phyloP scores from a whole-genome alignment of 2,113 vertebrate genomes.

The Vulpes vulpes region DNA sequence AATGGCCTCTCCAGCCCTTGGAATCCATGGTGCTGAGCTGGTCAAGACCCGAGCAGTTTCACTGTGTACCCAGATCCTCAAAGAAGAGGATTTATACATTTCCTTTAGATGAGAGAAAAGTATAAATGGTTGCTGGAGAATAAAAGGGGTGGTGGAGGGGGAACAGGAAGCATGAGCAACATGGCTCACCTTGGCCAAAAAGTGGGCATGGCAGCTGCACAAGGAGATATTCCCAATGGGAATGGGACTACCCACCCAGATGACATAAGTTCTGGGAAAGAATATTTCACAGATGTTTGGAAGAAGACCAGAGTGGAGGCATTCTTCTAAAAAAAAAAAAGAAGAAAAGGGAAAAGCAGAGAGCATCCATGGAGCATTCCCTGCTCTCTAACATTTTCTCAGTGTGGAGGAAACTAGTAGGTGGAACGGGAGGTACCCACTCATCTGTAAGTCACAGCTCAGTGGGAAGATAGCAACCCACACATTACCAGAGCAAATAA shows the following conservation, averaged over 20 bases:
- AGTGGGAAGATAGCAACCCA: background rate
- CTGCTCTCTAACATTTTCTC: background rate
- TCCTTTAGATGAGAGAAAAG: background rate
- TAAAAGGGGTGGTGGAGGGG: background rate
- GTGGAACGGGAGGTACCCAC: background rate
- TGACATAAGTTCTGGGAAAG: background rate
- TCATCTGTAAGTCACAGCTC: background rate
- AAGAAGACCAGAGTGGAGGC: background rate
- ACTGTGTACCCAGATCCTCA: background rate
- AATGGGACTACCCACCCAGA: background rate
- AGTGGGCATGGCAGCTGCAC: background rate
- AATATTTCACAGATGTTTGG: background rate
- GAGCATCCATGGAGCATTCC: background rate
- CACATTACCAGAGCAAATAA: constrained; percentile 47
- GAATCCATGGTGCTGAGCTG: background rate
- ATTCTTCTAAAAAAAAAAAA: background rate
- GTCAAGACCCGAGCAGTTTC: background rate
- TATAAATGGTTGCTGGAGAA: background rate
- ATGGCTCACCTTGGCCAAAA: background rate
- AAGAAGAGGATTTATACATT: background rate
- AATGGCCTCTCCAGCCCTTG: background rate
- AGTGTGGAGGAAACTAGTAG: background rate
- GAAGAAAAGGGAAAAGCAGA: background rate
- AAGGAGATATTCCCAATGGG: background rate
- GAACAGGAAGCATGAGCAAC: background rate